A percentile compares a stretch with the other conserved stretches of the same genome.
These are phyloP conservation scores for Ptychodera flava DNA, from an alignment of 35 echinoderm and acorn worm species.

Conservation along the genomic window DNA sequence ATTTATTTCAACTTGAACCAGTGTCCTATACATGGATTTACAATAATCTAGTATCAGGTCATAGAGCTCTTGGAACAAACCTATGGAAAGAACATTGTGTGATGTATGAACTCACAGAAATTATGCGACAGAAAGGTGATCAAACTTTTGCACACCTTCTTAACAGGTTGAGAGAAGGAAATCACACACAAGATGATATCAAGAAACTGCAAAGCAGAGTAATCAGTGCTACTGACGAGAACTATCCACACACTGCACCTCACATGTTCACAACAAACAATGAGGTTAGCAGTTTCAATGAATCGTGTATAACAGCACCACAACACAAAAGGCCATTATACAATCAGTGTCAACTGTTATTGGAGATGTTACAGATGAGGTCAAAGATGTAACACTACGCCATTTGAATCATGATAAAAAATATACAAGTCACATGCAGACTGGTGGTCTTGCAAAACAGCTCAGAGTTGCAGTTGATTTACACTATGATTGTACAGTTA, in stretches of 20 bases:
- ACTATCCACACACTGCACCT: constrained; percentile 4
- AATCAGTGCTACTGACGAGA: background rate
- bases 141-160: constrained; percentile 30
- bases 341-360: constrained; percentile 16
- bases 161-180: constrained; percentile 30
- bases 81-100: constrained; percentile 45
- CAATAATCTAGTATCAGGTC: background rate
- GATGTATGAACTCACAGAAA: constrained; percentile 43
- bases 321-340: constrained; percentile 22
- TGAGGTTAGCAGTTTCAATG: constrained; percentile 14
- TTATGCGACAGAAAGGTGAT: constrained; percentile 49
- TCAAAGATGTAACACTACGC: constrained; percentile 17
- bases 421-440: constrained; percentile 13
- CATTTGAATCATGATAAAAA: constrained; percentile 15
- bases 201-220: background rate
- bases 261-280: constrained; percentile 41
- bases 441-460: constrained; percentile 3
- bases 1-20: constrained; percentile 44
- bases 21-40: constrained; percentile 26
- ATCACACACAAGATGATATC: constrained; percentile 23
- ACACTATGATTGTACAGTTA: constrained; percentile 20
- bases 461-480: constrained; percentile 25
- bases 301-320: background rate
- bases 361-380: constrained; percentile 13
- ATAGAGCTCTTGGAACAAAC: constrained; percentile 13